These are phyloP conservation scores for Andrena trimmerana DNA, from an alignment of 2,888 invertebrate genomes.

Conservation along the genomic window DNA sequence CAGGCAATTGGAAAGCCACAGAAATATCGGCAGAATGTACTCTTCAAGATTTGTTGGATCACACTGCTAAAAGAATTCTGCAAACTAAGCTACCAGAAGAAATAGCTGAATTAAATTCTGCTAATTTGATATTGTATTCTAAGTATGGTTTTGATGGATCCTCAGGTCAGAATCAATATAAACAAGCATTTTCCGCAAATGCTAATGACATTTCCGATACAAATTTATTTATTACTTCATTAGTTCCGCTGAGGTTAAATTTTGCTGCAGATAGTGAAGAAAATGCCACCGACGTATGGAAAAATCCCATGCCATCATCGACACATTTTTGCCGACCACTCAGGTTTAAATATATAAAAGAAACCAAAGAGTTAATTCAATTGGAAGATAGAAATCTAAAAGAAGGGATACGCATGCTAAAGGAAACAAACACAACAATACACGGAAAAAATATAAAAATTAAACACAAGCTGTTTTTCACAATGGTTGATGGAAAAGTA, in stretches of 20 bases:
- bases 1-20: background rate
- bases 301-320: background rate
- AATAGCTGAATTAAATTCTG: background rate
- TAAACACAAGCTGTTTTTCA: constrained; percentile 4
- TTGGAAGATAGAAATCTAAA: background rate
- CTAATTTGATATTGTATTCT: background rate
- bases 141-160: constrained; percentile 1
- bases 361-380: background rate
- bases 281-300: background rate
- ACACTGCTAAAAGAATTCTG: background rate
- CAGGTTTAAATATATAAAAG: constrained; percentile 3
- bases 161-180: background rate
- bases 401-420: background rate
- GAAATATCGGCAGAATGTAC: background rate
- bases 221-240: background rate
- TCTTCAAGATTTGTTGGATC: background rate
- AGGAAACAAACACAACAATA: constrained; percentile 1
- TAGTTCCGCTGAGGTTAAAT: background rate
- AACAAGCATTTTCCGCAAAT: background rate
- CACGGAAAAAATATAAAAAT: background rate
- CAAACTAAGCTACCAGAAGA: background rate
- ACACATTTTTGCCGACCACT: constrained; percentile 1
- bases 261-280: background rate
- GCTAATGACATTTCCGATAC: background rate
- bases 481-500: constrained; percentile 12